Conservation (phyloP, 2,113 vertebrate genomes). For the Alethe castanea region DNA sequence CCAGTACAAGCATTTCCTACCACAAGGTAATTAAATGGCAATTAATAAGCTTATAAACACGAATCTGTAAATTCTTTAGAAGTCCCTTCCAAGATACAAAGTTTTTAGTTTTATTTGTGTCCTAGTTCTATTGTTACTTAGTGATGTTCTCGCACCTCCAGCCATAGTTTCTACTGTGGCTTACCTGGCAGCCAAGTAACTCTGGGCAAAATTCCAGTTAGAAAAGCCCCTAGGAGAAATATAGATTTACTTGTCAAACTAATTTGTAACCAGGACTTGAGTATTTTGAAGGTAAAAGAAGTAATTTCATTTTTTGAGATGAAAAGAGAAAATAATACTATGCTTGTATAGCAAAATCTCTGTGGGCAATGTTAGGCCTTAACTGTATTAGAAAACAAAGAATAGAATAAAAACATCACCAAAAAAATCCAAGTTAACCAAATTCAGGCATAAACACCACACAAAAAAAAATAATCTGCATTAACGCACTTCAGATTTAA, state of each 20-base stretch:
- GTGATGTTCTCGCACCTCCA: not conserved
- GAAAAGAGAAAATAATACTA: not conserved
- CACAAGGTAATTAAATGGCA: not conserved
- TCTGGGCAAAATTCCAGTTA: not conserved
- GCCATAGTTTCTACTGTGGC: not conserved
- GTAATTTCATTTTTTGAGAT: not conserved
- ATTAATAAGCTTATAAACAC: not conserved
- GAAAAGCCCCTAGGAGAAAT: not conserved
- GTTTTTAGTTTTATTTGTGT: not conserved
- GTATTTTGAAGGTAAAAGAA: not conserved
- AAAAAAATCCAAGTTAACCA: not conserved
- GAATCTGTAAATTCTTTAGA: not conserved
- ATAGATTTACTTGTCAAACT: not conserved
- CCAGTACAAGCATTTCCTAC: not conserved
- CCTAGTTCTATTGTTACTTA: not conserved
- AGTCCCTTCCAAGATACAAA: not conserved
- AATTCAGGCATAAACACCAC: not conserved
- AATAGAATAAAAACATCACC: not conserved
- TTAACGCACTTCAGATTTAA: not conserved
- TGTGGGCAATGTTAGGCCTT: not conserved
- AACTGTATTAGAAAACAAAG: not conserved
- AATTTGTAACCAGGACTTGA: not conserved
- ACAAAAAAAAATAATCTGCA: not conserved
- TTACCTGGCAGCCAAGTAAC: not conserved
- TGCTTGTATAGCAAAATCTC: not conserved